Conservation (phyloP, 2,888 invertebrate genomes). For the Cataglyphis livida region DNA sequence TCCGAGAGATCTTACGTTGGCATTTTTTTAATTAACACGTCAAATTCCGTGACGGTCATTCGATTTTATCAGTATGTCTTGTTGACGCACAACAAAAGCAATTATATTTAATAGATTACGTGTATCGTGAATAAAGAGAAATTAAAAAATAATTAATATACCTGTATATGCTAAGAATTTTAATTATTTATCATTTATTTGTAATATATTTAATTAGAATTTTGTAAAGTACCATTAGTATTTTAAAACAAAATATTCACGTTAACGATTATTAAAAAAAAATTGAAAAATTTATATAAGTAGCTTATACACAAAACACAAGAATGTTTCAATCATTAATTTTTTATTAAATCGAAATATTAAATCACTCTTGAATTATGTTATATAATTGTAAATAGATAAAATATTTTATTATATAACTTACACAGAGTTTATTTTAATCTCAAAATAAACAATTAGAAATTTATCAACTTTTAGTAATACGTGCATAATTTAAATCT, state of each 20-base stretch:
- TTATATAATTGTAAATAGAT: neutral
- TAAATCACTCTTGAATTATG: neutral
- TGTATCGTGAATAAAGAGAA: neutral
- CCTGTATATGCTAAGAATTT: neutral
- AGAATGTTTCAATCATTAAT: neutral
- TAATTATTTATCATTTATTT: neutral
- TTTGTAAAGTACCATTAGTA: neutral
- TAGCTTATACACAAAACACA: neutral
- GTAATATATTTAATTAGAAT: neutral
- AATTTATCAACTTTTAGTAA: neutral
- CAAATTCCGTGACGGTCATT: conserved; percentile 25
- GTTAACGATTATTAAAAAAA: neutral
- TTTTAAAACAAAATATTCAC: neutral
- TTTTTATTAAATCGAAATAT: neutral
- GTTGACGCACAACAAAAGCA: neutral
- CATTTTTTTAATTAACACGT: neutral
- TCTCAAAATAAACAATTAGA: neutral
- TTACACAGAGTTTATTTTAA: neutral
- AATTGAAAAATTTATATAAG: neutral
- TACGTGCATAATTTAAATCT: neutral
- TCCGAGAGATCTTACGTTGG: conserved; percentile 21
- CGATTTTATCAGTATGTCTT: neutral
- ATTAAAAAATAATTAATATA: neutral
- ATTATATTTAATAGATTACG: conserved; percentile 9
- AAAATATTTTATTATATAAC: neutral